Evolutionary conservation across 2,888 invertebrate species (phyloP).

Genomic region (Andrena hattorfiana): DNA sequence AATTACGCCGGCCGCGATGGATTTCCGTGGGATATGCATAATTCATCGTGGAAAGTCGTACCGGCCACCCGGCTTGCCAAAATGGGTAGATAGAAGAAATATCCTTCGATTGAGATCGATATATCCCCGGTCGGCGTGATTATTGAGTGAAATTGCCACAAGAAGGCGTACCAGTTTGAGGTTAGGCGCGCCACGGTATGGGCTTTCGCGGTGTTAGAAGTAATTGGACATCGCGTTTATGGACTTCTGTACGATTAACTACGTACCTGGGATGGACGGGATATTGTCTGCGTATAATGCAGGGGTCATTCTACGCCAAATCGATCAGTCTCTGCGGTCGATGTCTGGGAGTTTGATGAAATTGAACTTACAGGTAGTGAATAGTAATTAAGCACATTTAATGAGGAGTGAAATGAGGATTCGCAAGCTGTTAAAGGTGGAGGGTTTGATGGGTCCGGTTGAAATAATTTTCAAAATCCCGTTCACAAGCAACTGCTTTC

Average conservation of each 20-base stretch:
- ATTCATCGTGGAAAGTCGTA: slow-evolving; percentile 50
- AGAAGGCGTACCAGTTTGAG: slow-evolving; percentile 13
- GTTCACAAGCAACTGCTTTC: slow-evolving; percentile 7
- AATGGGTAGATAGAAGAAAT: slow-evolving; percentile 23
- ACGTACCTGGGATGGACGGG: background rate
- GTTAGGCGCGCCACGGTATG: slow-evolving; percentile 4
- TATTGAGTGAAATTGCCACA: slow-evolving; percentile 43
- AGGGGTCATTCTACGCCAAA: background rate
- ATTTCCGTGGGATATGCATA: slow-evolving; percentile 48
- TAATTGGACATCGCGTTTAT: slow-evolving; percentile 7
- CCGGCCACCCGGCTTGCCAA: slow-evolving; percentile 20
- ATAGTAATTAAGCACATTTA: background rate
- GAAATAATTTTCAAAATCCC: slow-evolving; percentile 7
- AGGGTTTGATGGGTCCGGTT: background rate
- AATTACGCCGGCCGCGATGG: slow-evolving; percentile 41
- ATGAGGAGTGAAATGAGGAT: background rate
- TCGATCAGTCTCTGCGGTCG: background rate
- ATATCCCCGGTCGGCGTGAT: slow-evolving; percentile 12
- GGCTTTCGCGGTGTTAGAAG: background rate
- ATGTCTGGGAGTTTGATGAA: too few species aligned
- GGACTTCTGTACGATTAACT: background rate
- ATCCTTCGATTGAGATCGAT: slow-evolving; percentile 41
- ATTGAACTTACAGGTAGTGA: too few species aligned
- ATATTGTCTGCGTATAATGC: background rate
- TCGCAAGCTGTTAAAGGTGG: background rate